Conservation (phyloP, 2,113 vertebrate genomes). For the Caranx melampygus region DNA sequence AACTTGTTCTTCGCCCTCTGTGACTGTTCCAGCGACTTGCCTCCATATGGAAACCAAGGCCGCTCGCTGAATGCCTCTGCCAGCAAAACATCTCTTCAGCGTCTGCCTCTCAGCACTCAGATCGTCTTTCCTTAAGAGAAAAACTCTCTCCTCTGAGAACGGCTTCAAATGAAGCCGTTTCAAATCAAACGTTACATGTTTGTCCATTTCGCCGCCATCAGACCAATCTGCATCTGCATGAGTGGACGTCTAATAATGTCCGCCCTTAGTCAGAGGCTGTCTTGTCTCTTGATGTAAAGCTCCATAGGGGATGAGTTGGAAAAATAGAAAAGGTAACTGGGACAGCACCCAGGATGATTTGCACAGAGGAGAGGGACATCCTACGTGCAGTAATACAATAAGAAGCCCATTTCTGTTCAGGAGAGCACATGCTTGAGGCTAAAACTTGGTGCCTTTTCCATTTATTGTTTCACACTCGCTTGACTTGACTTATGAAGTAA, state of each 20-base stretch:
- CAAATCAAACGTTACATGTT: not conserved
- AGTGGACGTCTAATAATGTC: slow-evolving; percentile 11
- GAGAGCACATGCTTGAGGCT: slow-evolving; percentile 5
- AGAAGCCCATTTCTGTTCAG: slow-evolving; percentile 13
- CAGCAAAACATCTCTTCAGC: not conserved
- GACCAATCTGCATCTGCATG: not conserved
- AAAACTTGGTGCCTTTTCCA: slow-evolving; percentile 6
- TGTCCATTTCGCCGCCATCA: not conserved
- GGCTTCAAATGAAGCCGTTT: slow-evolving; percentile 2
- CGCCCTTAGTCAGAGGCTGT: not conserved
- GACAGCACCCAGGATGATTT: slow-evolving; percentile 26
- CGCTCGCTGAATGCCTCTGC: slow-evolving; percentile 12
- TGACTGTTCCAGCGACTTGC: slow-evolving; percentile 32
- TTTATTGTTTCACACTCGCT: slow-evolving; percentile 22
- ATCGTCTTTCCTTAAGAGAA: not conserved
- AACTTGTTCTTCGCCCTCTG: slow-evolving; percentile 30
- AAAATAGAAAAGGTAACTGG: slow-evolving; percentile 25
- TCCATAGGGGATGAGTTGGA: slow-evolving; percentile 27
- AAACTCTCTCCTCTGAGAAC: not conserved
- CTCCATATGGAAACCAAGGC: slow-evolving; percentile 38
- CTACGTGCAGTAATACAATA: slow-evolving; percentile 15
- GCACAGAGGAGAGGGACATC: slow-evolving; percentile 10
- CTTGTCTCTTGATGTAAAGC: slow-evolving; percentile 17
- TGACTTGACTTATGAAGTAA: slow-evolving; percentile 35
- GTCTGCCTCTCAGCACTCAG: not conserved